Evolutionary conservation across 2,113 vertebrate genomes (phyloP), one percentile per base, ranked within the genome.

Genomic region (Hoplias malabaricus): DNA sequence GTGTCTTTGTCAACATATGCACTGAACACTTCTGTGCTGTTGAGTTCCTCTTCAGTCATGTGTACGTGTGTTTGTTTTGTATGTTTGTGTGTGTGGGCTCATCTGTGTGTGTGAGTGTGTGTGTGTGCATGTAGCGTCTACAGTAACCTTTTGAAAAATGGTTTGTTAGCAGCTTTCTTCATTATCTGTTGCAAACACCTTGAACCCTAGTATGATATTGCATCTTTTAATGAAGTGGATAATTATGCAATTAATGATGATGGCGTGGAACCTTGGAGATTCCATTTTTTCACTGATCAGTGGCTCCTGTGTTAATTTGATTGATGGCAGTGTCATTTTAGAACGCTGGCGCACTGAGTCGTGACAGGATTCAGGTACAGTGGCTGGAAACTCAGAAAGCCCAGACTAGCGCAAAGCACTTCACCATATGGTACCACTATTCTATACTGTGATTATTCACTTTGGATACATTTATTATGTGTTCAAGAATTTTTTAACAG

Each of bases 281-380:
- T 63, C 53, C 38, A 29, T 78, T 66, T 83, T 84, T 75, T 54
- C 69, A 38, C 63, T 75, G 77, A 78, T 82, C 82, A 65, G 73
- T 74, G 70, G 53, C 76, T 84, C 73, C 83, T 46, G 46, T 77
- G 50, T 75, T 79, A 79, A 79, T 69, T 46, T 87, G 84, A 89
- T 84, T 83, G 83, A 88, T 86, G 79, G 43, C 48, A 62, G 59
- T 87, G 88, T 88, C 87, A 82, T 82, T 86, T 54, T 73, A 75
- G 75, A 81, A 50, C 63, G 74, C 63, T 80, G 67, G 82, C 84
- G 85, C 86, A 79, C 54, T 80, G 85, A 84, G 83, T 80, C 77
- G 82, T 84, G 80, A 77, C 83, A 78, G 84, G 46, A 53, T 59
- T 73, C 70, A 75, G 78, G 78, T 77, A 83, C 62, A 83, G 43